Evolutionary conservation across 1,140 invertebrate species (phyloP).

Genomic region (Drosophila sp.): DNA sequence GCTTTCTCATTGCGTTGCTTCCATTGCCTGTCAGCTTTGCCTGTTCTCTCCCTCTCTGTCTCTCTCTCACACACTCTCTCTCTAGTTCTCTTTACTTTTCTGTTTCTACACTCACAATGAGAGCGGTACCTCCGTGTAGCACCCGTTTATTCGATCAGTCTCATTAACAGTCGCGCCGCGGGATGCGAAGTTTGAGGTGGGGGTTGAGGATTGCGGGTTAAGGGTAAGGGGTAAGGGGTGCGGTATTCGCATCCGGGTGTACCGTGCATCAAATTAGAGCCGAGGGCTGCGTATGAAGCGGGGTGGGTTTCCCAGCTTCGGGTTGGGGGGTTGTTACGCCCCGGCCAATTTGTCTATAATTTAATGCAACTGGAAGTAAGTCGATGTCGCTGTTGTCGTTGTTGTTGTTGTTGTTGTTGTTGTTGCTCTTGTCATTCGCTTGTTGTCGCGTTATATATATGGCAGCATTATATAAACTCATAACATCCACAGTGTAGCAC

Average conservation of each 20-base stretch:
- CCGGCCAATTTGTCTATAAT: slow-evolving; percentile 71
- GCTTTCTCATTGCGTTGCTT: no score
- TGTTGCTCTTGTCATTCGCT: slow-evolving; percentile 37
- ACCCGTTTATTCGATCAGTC: slow-evolving; percentile 55
- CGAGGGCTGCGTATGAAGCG: slow-evolving; percentile 22
- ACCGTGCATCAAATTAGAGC: slow-evolving; percentile 53
- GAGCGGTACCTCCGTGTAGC: neutral
- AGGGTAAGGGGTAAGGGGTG: neutral
- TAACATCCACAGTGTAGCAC: slow-evolving; percentile 20
- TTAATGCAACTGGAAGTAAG: slow-evolving; percentile 69
- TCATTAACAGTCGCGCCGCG: slow-evolving; percentile 25
- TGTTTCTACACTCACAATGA: neutral
- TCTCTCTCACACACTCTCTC: neutral
- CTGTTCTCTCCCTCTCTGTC: neutral
- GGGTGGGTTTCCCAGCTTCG: slow-evolving; percentile 34
- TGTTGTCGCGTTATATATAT: slow-evolving; percentile 2
- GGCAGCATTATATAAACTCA: slow-evolving; percentile 28
- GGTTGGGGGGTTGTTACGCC: slow-evolving; percentile 54
- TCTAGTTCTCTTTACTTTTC: neutral
- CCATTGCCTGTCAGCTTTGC: no score
- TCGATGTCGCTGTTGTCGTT: slow-evolving; percentile 35
- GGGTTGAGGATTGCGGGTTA: neutral
- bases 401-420: slow-evolving; percentile 8
- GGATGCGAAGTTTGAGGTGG: neutral
- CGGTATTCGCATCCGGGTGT: slow-evolving; percentile 11